Conservation (phyloP, 2,797 vertebrate genomes). For the Helostoma temminkii region DNA sequence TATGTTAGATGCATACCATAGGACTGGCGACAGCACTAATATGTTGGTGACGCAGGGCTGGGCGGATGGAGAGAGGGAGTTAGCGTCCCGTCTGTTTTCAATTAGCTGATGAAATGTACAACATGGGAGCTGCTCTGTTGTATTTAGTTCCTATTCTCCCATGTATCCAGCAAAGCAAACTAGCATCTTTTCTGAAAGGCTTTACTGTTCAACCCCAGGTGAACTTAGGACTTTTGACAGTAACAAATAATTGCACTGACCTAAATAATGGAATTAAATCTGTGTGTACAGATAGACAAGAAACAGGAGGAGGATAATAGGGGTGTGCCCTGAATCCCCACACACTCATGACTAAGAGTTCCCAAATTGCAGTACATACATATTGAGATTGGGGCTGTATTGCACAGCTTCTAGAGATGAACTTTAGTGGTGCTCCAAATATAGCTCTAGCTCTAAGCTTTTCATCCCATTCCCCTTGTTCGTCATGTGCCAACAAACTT, state of each 20-base stretch:
- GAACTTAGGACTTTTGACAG: conserved; percentile 58
- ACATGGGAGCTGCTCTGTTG: conserved; percentile 76
- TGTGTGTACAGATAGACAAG: conserved; percentile 38
- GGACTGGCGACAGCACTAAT: conserved; percentile 71
- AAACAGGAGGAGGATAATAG: conserved; percentile 29
- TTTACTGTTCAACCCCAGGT: conserved; percentile 56
- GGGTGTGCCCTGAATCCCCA: conserved; percentile 32
- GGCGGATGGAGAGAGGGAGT: conserved; percentile 72
- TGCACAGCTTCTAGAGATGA: conserved; percentile 48
- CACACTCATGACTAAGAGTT: conserved; percentile 39
- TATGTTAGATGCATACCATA: conserved; percentile 67
- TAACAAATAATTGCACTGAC: conserved; percentile 69
- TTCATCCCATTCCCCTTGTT: conserved; percentile 58
- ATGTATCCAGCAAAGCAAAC: conserved; percentile 53
- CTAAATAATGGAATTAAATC: conserved; percentile 69
- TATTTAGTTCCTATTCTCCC: conserved; percentile 57
- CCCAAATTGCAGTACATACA: conserved; percentile 53
- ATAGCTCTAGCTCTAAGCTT: conserved; percentile 65
- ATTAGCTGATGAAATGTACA: conserved; percentile 81
- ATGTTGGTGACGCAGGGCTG: conserved; percentile 66
- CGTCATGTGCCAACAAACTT: conserved; percentile 62
- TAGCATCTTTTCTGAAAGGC: conserved; percentile 42
- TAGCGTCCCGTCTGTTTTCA: conserved; percentile 82
- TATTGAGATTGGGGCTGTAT: conserved; percentile 55
- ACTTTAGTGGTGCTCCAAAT: conserved; percentile 68